These are phyloP conservation scores for Clanis bilineata DNA, from an alignment of 2,888 invertebrate genomes.

Conservation along the genomic window DNA sequence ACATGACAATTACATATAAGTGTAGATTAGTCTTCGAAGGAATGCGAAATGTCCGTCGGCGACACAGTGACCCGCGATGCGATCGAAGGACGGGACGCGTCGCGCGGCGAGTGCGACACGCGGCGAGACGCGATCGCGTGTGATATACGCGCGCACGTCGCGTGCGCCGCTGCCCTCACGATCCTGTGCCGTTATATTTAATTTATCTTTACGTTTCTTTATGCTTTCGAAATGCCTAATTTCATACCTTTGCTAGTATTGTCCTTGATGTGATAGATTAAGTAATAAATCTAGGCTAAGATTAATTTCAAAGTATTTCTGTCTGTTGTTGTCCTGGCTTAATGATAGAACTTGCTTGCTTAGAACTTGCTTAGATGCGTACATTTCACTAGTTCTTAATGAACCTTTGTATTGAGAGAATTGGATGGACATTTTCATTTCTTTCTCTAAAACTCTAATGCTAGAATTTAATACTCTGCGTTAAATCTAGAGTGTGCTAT, in stretches of 20 bases:
- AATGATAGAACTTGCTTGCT: no score
- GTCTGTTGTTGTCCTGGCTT: no score
- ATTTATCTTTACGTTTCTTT: constrained; percentile 43
- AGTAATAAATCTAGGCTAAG: no score
- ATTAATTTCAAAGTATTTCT: no score
- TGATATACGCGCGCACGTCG: constrained; percentile 63
- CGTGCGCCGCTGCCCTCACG: constrained; percentile 46
- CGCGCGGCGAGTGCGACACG: constrained; percentile 24
- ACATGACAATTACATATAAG: not conserved
- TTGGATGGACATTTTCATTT: no score
- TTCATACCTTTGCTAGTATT: not conserved
- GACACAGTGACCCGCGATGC: constrained; percentile 63
- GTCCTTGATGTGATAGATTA: not conserved
- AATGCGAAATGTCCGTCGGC: constrained; percentile 56
- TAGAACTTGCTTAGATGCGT: no score
- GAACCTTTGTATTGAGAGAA: no score
- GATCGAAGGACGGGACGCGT: constrained; percentile 51
- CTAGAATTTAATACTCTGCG: no score
- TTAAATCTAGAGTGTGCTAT: no score
- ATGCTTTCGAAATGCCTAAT: constrained; percentile 23
- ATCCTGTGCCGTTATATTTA: constrained; percentile 48
- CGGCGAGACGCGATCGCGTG: constrained; percentile 62
- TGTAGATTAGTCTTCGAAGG: constrained; percentile 36
- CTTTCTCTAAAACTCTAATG: no score
- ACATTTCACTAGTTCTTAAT: no score